These are phyloP conservation scores for Cirrhinus mrigala DNA, from an alignment of 2,797 vertebrate genomes.

Conservation along the genomic window DNA sequence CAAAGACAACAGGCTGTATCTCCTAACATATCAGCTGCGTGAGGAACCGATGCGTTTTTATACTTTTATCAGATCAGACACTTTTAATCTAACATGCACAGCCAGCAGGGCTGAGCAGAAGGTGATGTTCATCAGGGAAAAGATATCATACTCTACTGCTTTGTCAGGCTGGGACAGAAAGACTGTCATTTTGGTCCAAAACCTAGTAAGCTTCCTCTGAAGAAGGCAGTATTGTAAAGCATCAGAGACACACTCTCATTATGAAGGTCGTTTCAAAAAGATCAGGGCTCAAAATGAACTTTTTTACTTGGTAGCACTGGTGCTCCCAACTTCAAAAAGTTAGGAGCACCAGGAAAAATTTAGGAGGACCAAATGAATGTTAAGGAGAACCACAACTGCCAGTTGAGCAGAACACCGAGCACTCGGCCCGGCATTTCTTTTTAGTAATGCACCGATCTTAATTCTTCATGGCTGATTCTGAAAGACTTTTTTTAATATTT, in stretches of 20 bases:
- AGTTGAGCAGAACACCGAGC: too few species aligned
- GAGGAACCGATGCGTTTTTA: constrained; percentile 64
- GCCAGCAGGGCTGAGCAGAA: constrained; percentile 63
- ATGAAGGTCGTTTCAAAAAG: not conserved
- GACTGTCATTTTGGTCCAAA: constrained; percentile 39
- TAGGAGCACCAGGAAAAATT: too few species aligned
- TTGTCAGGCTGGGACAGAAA: constrained; percentile 48
- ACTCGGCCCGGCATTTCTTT: too few species aligned
- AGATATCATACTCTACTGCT: constrained; percentile 53
- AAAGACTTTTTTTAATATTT: too few species aligned
- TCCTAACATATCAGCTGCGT: constrained; percentile 71
- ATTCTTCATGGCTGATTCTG: too few species aligned
- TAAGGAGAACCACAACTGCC: too few species aligned
- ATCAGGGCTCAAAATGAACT: too few species aligned
- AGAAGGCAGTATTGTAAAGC: not conserved
- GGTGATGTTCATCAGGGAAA: constrained; percentile 62
- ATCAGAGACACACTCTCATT: not conserved
- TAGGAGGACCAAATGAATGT: too few species aligned
- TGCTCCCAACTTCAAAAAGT: too few species aligned
- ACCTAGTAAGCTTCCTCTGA: not conserved
- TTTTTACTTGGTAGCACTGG: too few species aligned
- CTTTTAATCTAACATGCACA: constrained; percentile 68
- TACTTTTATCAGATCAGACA: constrained; percentile 73
- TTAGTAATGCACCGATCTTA: too few species aligned
- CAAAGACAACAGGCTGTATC: constrained; percentile 75